Base-by-base conservation (phyloP, 1,140 invertebrate species). In the Zophobas atratus region DNA sequence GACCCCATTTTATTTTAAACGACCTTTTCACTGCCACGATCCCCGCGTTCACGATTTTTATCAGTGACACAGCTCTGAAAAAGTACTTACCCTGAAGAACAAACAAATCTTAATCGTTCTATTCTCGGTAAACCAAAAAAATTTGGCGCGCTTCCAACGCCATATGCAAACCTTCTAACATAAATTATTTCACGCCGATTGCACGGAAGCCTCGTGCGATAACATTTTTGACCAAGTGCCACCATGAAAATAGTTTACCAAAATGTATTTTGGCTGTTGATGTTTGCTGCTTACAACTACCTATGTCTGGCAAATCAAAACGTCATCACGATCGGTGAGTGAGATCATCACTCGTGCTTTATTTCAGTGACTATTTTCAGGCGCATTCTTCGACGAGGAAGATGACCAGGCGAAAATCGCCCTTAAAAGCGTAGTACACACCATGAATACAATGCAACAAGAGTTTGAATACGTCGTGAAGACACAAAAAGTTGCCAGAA, bases 401-500 rank as follows among this genome's bases (percentile, higher is more conserved):
- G 67, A 70, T 6, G 63, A 57, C 36, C 80, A 77, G 38, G 49
- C 53, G 1, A 34, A 41, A 6, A 55, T 79, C 0, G 75, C 76
- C 34, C 38, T 81, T 36, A 53, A 71, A n/a, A 76, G 60, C 41
- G 70, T 57, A 6, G 49, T 79, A 36, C 72, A 81, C 38, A 79
- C 76, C 34, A 77, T 75, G 36, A 77, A 81, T 51, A 34, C 74
- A 20, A 60, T 81, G 35, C 60, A 81, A 49, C 75, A 77, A 39
- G 72, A 46, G 4, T 46, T 70, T 43, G 32, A 73, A 46, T 81
- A 80, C 38, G 35, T 32, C 1, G 70, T 55, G 2, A 71, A 77
- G 8, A 38, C 55, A 6, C 33, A 43, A 55, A 55, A 55, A 41
- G 83, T 86, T 35, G 80, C 86, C 1, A 82, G 82, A 0, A 84